Conservation (phyloP, 2,113 vertebrate genomes). For the Mesocricetus auratus region DNA sequence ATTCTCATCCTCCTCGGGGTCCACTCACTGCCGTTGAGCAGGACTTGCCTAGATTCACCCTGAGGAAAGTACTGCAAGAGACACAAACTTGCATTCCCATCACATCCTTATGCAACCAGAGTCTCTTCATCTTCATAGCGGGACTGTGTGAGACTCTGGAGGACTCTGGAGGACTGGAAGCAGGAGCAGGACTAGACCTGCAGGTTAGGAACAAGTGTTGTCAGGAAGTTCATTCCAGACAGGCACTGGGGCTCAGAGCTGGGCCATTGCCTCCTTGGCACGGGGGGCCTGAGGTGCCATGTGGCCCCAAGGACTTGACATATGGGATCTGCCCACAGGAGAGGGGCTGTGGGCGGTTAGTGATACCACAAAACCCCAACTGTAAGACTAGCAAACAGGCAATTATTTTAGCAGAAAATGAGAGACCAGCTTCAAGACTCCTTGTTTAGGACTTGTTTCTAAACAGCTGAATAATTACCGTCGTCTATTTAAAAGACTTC, state of each 20-base stretch:
- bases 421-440: conserved; percentile 72
- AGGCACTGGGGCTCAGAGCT: not conserved
- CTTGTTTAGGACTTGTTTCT: conserved; percentile 78
- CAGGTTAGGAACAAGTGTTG: not conserved
- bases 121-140: not conserved
- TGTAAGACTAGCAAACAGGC: conserved; percentile 70
- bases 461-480: conserved; percentile 82
- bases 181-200: accelerated
- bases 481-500: conserved; percentile 79
- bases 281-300: accelerated
- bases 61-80: not conserved
- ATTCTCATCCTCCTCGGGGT: accelerated
- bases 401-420: conserved; percentile 79
- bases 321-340: not conserved
- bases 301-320: not conserved
- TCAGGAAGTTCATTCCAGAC: too few relatives aligned
- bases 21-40: accelerated
- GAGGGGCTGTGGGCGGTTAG: not conserved
- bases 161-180: not conserved
- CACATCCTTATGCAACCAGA: not conserved
- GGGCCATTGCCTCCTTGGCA: not conserved
- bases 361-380: not conserved
- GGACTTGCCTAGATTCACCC: not conserved
- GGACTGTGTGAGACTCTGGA: not conserved
- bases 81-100: accelerated